phyloP scores from a whole-genome alignment of 2,888 invertebrate genomes.

The Drosophila anceps region DNA sequence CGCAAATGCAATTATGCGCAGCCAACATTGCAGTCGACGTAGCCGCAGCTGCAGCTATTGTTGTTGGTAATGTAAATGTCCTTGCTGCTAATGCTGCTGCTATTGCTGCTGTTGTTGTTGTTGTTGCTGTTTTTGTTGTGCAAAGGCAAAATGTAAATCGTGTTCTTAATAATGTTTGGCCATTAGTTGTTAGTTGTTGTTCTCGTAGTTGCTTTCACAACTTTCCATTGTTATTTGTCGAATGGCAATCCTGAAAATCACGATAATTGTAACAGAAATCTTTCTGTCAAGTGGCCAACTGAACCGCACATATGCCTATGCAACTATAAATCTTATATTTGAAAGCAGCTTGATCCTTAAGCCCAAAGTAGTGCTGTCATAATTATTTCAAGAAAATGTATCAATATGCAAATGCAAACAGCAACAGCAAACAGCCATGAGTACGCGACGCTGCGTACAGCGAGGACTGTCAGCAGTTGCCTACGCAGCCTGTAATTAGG shows the following conservation, averaged over 20 bases:
- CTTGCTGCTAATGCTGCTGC: slow-evolving; percentile 25
- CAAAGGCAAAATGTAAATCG: slow-evolving; percentile 47
- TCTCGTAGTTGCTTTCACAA: slow-evolving; percentile 31
- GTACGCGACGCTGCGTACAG: not conserved
- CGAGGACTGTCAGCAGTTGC: not conserved
- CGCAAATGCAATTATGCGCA: slow-evolving; percentile 79
- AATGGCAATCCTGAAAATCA: not conserved
- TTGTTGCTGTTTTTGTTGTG: slow-evolving; percentile 16
- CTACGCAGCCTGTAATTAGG: slow-evolving; percentile 32
- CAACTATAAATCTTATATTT: not conserved
- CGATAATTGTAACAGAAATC: slow-evolving; percentile 39
- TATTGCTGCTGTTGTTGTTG: slow-evolving; percentile 11
- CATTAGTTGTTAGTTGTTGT: slow-evolving; percentile 60
- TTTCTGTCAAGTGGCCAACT: slow-evolving; percentile 26
- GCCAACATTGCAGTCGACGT: slow-evolving; percentile 41
- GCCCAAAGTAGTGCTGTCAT: not conserved
- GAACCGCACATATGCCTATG: not conserved
- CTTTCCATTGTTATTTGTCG: slow-evolving; percentile 41
- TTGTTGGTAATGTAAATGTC: slow-evolving; percentile 20
- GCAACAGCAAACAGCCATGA: not conserved
- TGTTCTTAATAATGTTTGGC: slow-evolving; percentile 61
- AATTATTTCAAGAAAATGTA: not conserved
- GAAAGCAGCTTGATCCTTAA: not conserved
- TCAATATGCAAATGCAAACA: slow-evolving; percentile 26
- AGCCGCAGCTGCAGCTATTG: slow-evolving; percentile 28